Evolutionary conservation across 2,113 vertebrate genomes (phyloP).

Genomic region (Laticauda laticaudata): DNA sequence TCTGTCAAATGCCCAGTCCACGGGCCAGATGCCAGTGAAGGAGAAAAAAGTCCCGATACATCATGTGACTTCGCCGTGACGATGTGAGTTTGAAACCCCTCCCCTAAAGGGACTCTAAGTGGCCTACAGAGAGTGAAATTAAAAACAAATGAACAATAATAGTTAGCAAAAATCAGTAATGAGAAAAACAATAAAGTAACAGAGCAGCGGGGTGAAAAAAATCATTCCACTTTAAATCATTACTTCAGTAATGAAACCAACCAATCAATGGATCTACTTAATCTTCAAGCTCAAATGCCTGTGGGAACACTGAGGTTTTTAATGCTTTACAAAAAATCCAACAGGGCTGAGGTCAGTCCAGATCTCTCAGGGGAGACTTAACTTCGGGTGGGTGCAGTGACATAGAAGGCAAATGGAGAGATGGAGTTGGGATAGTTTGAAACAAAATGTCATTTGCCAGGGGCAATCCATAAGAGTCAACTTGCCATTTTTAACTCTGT

Average conservation of each 20-base stretch:
- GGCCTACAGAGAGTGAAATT: neutral
- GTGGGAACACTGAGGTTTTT: neutral
- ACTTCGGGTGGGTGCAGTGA: neutral
- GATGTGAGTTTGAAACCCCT: too few species aligned
- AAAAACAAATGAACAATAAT: neutral
- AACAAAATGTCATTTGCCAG: neutral
- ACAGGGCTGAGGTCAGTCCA: neutral
- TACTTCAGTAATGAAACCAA: neutral
- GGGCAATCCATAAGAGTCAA: neutral
- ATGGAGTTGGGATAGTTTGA: neutral
- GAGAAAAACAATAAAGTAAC: neutral
- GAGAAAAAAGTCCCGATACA: too few species aligned
- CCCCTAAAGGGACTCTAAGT: neutral
- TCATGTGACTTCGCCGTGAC: too few species aligned
- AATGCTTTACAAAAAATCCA: neutral
- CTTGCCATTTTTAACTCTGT: neutral
- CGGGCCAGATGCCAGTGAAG: too few species aligned
- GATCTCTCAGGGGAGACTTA: neutral
- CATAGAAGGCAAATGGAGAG: neutral
- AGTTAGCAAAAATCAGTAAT: neutral
- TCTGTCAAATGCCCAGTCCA: too few species aligned
- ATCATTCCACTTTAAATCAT: neutral
- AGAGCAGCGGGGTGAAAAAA: neutral
- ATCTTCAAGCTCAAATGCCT: neutral
- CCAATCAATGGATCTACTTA: neutral